Base-by-base conservation (phyloP, 2,797 vertebrate species). In the Natrix natrix region DNA sequence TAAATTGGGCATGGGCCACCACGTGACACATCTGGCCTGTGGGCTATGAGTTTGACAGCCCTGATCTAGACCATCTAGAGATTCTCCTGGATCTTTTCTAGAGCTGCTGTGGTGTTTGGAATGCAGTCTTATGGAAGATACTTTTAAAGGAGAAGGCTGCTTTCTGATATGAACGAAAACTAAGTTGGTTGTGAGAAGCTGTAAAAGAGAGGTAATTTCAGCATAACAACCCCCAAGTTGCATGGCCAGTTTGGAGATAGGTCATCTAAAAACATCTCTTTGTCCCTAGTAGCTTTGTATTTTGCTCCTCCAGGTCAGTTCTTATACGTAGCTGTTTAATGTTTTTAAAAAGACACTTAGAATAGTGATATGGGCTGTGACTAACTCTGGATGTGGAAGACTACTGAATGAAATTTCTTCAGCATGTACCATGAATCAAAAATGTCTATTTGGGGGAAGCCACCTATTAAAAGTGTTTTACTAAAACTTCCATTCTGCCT, bases 401-500 rank as follows among this genome's bases (percentile, higher is more conserved):
- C 54, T 32, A 90, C 55, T 26, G 32, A 74, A 87, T 87, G 26
- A 60, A 37, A 74, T 74, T 54, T 13, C n/a, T 16, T 43, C 32
- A 59, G 55, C 52, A 52, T 74, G 32, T 0, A 0, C 0, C 0
- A 74, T 93, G 32, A 28, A 55, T 59, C 43, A 59, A 54, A 90
- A 74, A 48, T 37, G 61, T 86, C 8, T 74, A 20, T 86, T 86
- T 61, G 28, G 66, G 57, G 94, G 92, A 60, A 48, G 52, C 90
- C 26, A 91, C 92, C 90, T 93, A 91, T 37, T 24, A 74, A 95
- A 97, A 93, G 94, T 93, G 94, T 94, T 95, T 95, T 92, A 94
- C 96, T 96, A 92, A 48, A n/a, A 89, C 16, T 92, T 57, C 93
- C 95, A 96, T 95, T 91, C 95, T 95, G 78, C 94, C 92, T 94